phyloP scores from a whole-genome alignment of 2,888 invertebrate species.

The Helleia helle region DNA sequence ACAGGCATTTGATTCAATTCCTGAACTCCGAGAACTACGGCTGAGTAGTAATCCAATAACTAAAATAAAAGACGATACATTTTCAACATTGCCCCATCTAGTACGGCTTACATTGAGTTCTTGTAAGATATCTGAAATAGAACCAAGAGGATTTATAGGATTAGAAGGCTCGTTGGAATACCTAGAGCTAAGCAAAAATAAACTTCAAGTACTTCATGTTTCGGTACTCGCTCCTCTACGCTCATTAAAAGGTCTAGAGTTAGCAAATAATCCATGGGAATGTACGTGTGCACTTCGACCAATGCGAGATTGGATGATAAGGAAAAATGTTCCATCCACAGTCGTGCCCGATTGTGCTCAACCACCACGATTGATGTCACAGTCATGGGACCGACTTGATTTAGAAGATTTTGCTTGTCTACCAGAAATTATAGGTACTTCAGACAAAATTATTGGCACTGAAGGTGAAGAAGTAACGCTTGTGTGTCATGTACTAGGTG shows the following conservation, averaged over 20 bases:
- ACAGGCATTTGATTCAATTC: constrained; percentile 80
- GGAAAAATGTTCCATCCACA: constrained; percentile 82
- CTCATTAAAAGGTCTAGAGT: constrained; percentile 81
- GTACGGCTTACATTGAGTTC: constrained; percentile 82
- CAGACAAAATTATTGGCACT: constrained; percentile 75
- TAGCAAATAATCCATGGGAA: constrained; percentile 88
- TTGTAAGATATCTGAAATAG: constrained; percentile 80
- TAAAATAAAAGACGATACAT: constrained; percentile 80
- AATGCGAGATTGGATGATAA: constrained; percentile 85
- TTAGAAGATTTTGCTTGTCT: constrained; percentile 87
- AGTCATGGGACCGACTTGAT: constrained; percentile 83
- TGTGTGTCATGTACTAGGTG: constrained; percentile 79
- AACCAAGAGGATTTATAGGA: constrained; percentile 81
- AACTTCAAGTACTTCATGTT: constrained; percentile 77
- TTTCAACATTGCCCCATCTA: constrained; percentile 77
- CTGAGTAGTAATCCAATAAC: constrained; percentile 84
- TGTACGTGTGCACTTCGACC: constrained; percentile 85
- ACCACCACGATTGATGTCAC: constrained; percentile 77
- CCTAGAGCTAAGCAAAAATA: constrained; percentile 85
- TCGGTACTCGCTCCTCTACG: constrained; percentile 79
- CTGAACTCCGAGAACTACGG: constrained; percentile 82
- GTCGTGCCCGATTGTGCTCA: constrained; percentile 78
- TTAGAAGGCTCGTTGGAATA: constrained; percentile 82
- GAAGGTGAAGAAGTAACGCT: constrained; percentile 84
- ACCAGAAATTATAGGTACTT: constrained; percentile 78